Base-by-base conservation (phyloP, 2,797 vertebrate species). In the Melanotaenia maccullochi region DNA sequence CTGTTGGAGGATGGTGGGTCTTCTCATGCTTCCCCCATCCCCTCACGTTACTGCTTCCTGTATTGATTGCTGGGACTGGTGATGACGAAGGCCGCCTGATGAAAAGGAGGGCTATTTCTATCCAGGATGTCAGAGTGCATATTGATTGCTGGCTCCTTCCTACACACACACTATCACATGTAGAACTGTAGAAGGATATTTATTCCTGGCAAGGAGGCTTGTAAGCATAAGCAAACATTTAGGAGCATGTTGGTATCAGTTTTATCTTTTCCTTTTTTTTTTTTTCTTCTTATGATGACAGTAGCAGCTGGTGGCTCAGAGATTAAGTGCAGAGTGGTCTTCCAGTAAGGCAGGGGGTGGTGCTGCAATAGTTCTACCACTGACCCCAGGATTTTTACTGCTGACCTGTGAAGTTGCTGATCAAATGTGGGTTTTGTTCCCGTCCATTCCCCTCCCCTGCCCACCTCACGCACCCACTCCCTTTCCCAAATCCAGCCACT, bases 41-140 rank as follows among this genome's bases (percentile, higher is more conserved):
- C 88, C 84, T 90, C 85, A 87, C 72, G 51, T 90, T 90, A 83
- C 87, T 81, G 85, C 82, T 93, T 93, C 93, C 92, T 92, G 90
- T 91, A 93, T 93, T 78, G 92, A 93, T 92, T 85, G 86, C 78
- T 76, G 78, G 79, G 71, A 64, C 85, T 86, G 84, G 82, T 76
- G 88, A 90, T 91, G 91, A 91, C 81, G 86, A 88, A 80, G 84
- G 52, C 81, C 5, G 82, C 71, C 89, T 87, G 87, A 90, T 91
- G 90, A 92, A 92, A 85, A 91, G 88, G 77, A 91, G 73, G 73
- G 80, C 89, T 93, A 93, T 93, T 93, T 92, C 89, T 81, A 91
- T 87, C 90, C 90, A 85, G 88, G 87, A 90, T 90, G 88, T 86
- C 87, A 74, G 81, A 82, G 84, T 81, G 67, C 0, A 61, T 87